Evolutionary conservation across 2,797 vertebrate genomes (phyloP).

Genomic region (Paedocypris micromegethes): DNA sequence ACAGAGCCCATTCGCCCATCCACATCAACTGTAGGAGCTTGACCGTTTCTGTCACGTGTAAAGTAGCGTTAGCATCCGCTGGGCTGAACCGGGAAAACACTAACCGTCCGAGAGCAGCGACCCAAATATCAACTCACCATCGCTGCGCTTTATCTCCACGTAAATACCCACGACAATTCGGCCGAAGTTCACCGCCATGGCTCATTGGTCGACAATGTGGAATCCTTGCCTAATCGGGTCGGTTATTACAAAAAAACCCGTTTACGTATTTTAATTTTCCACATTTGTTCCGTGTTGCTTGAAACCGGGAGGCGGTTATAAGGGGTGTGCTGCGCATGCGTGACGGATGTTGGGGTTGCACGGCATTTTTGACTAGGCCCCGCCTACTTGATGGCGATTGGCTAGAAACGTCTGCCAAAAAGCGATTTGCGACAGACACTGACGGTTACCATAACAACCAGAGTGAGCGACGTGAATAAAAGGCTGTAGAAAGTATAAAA

Average conservation of each 20-base stretch:
- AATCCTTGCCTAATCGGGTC: no score
- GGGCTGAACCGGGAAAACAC: slow-evolving; percentile 26
- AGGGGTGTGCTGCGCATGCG: slow-evolving; percentile 34
- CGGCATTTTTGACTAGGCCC: not conserved
- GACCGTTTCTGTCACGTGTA: not conserved
- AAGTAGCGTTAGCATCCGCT: slow-evolving; percentile 11
- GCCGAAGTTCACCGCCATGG: slow-evolving; percentile 87
- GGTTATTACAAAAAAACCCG: slow-evolving; percentile 10
- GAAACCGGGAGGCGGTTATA: slow-evolving; percentile 46
- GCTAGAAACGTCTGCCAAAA: not conserved
- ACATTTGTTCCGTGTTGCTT: slow-evolving; percentile 48
- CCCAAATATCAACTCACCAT: slow-evolving; percentile 77
- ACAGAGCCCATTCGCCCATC: slow-evolving; percentile 2
- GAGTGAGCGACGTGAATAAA: not conserved
- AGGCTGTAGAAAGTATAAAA: no score
- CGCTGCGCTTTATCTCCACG: slow-evolving; percentile 95
- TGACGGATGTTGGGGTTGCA: not conserved
- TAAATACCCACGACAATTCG: slow-evolving; percentile 90
- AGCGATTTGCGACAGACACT: not conserved
- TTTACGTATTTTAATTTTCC: slow-evolving; percentile 45
- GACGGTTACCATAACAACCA: slow-evolving; percentile 1
- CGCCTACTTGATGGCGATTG: slow-evolving; percentile 16
- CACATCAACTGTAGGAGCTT: no score
- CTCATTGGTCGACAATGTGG: slow-evolving; percentile 50
- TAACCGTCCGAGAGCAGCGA: slow-evolving; percentile 24